Evolutionary conservation across 2,113 vertebrate species (phyloP).

Genomic region (Mastomys natalensis): DNA sequence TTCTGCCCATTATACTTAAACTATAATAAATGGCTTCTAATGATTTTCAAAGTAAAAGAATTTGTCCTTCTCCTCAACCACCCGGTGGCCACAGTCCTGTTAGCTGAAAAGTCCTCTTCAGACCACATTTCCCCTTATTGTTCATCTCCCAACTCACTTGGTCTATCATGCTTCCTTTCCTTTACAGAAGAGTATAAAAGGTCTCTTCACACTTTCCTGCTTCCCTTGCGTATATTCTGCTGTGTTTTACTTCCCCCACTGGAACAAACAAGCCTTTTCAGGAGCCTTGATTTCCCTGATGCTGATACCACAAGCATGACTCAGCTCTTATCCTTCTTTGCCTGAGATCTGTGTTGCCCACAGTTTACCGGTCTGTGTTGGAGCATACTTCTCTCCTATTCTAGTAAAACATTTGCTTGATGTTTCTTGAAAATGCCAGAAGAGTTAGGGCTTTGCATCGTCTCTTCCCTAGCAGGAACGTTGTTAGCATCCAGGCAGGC

Average conservation of each 20-base stretch:
- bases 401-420: background rate
- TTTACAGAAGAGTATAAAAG: background rate
- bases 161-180: background rate
- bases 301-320: background rate
- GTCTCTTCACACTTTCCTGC: background rate
- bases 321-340: background rate
- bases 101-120: conserved; percentile 1
- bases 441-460: background rate
- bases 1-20: background rate
- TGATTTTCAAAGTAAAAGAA: background rate
- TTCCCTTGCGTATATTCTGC: background rate
- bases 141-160: background rate
- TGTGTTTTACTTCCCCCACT: background rate
- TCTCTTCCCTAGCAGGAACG: background rate
- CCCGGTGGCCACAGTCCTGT: background rate
- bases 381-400: background rate
- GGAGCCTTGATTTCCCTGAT: background rate
- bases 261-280: background rate
- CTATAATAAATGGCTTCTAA: background rate
- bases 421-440: conserved; percentile 15
- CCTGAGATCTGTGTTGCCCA: background rate
- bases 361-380: background rate
- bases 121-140: background rate
- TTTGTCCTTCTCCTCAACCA: background rate
- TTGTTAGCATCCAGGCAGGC: too few species aligned